Percentiles rank a stretch among this genome's conserved stretches.
Conservation (phyloP, 37 sponge, comb jelly and placozoan genomes). For the Ephydatia muelleri region DNA sequence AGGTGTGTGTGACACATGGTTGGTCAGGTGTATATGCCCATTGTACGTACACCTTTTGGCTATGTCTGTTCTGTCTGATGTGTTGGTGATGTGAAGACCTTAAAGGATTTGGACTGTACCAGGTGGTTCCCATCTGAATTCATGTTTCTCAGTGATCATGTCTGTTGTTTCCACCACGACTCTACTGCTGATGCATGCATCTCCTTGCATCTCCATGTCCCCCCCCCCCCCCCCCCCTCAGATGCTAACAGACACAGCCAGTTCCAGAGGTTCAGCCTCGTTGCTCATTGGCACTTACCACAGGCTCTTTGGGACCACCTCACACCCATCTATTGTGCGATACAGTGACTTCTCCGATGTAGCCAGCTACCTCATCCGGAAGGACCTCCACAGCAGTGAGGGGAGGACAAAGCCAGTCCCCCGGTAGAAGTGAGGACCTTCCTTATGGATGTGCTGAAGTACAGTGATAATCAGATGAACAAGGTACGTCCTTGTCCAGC, state of each 20-base stretch:
- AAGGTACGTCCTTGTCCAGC: no score
- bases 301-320: conserved; percentile 72
- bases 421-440: conserved; percentile 77
- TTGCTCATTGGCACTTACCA: conserved; percentile 57
- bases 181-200: no score
- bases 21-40: no score
- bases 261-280: conserved; percentile 41
- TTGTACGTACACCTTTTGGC: no score
- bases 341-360: conserved; percentile 91
- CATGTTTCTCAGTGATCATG: no score
- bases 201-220: no score
- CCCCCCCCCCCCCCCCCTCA: not conserved
- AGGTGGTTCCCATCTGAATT: no score
- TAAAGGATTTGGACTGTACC: no score
- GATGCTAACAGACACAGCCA: conserved; percentile 50
- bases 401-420: conserved; percentile 64
- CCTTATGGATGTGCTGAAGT: conserved; percentile 81
- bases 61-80: no score
- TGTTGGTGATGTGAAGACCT: no score
- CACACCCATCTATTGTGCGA: conserved; percentile 72
- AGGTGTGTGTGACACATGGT: no score
- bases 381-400: conserved; percentile 78
- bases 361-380: conserved; percentile 81
- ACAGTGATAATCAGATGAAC: conserved; percentile 80
- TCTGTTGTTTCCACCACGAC: no score